A percentile compares a stretch with the other conserved stretches of the same genome.
These are phyloP conservation scores for Acleris holmiana DNA, from an alignment of 2,888 invertebrate species.

Conservation along the genomic window DNA sequence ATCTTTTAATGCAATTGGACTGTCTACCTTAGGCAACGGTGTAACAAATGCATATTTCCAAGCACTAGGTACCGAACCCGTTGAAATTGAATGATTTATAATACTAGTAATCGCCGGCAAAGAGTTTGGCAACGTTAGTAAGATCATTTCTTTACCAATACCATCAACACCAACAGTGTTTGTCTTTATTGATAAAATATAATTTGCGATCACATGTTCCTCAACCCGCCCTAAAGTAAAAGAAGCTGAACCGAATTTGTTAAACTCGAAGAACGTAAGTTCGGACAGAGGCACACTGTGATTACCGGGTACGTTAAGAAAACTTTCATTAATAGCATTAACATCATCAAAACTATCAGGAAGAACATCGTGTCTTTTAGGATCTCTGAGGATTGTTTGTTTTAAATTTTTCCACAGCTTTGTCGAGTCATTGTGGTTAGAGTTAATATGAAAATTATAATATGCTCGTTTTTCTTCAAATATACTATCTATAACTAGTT, in stretches of 20 bases:
- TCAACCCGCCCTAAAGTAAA: background rate
- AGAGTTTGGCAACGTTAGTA: no score
- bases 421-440: background rate
- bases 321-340: background rate
- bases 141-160: background rate
- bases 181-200: background rate
- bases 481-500: background rate
- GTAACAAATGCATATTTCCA: no score
- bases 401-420: background rate
- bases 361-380: background rate
- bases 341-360: background rate
- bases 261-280: background rate
- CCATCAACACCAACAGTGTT: background rate
- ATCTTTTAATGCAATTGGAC: no score
- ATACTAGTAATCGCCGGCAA: no score
- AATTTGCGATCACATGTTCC: background rate
- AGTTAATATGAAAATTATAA: background rate
- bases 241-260: background rate
- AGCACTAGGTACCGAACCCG: no score
- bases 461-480: background rate
- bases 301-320: background rate
- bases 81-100: no score
- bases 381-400: background rate
- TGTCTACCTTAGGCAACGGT: no score
- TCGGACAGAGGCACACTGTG: background rate